phyloP scores from a whole-genome alignment of 2,888 invertebrate species.

The Sminthurides aquaticus region DNA sequence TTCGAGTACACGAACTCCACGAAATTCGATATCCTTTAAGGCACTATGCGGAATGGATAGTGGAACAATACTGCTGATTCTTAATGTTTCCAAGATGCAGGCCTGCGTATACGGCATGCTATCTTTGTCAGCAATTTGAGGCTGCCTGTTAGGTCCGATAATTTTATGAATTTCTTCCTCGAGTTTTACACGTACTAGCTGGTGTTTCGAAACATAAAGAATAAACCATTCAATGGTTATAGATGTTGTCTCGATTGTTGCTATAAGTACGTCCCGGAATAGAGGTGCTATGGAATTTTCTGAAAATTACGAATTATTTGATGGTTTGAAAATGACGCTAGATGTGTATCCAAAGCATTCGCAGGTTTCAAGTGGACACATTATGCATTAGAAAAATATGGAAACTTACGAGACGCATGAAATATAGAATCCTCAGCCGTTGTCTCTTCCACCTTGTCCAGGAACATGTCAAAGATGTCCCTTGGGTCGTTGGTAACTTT shows the following conservation, averaged over 20 bases:
- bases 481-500: background rate
- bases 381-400: background rate
- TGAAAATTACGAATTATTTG: background rate
- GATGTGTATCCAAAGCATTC: no score
- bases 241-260: background rate
- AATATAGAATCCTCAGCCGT: background rate
- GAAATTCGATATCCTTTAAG: slow-evolving; percentile 46
- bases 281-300: background rate
- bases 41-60: slow-evolving; percentile 77
- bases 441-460: background rate
- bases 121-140: background rate
- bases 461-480: background rate
- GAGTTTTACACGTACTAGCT: background rate
- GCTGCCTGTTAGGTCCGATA: background rate
- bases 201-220: background rate
- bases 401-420: background rate
- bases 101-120: slow-evolving; percentile 53
- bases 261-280: background rate
- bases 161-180: background rate
- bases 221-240: background rate
- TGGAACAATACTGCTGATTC: slow-evolving; percentile 70
- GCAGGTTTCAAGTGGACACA: no score
- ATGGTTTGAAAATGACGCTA: background rate
- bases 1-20: background rate
- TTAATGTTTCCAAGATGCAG: slow-evolving; percentile 66